A percentile compares a stretch with the other conserved stretches of the same genome.
Evolutionary conservation across 2,113 vertebrate genomes (phyloP).

Genomic region (Glaucomys volans): DNA sequence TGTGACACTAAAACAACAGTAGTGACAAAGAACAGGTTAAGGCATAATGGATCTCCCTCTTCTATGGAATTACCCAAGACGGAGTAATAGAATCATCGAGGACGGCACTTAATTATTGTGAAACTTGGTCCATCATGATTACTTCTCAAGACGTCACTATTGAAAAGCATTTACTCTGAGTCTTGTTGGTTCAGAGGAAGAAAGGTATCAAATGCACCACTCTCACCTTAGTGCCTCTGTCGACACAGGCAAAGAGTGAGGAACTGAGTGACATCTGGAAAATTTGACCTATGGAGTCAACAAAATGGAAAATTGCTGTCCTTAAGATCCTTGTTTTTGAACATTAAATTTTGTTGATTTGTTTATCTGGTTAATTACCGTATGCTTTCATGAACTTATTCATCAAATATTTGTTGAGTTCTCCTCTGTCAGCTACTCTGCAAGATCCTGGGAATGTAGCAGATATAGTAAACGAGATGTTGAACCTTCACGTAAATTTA

Average conservation of each 20-base stretch:
- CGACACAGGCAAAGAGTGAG: background rate
- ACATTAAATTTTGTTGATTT: background rate
- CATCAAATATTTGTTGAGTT: conserved; percentile 43
- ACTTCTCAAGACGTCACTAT: conserved; percentile 42
- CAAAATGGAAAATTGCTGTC: background rate
- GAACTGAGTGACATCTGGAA: conserved; percentile 46
- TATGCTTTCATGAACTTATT: conserved; percentile 46
- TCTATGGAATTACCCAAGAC: conserved; percentile 78
- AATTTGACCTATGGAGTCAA: background rate
- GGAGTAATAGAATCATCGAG: conserved; percentile 64
- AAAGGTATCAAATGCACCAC: conserved; percentile 8
- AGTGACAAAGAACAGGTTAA: conserved; percentile 86
- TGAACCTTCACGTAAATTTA: conserved; percentile 5
- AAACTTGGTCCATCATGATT: conserved; percentile 70
- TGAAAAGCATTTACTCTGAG: conserved; percentile 37
- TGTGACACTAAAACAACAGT: conserved; percentile 85
- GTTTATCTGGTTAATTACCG: conserved; percentile 21
- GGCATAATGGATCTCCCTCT: conserved; percentile 77
- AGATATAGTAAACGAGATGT: conserved; percentile 11
- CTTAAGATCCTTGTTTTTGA: background rate
- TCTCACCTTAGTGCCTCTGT: conserved; percentile 21
- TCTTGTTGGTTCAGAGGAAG: background rate
- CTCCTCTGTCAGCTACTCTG: background rate
- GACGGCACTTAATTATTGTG: conserved; percentile 47
- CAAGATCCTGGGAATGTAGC: background rate